Evolutionary conservation across 2,797 vertebrate species (phyloP), one percentile per base, ranked within the genome.

Genomic region (Astyanax mexicanus): DNA sequence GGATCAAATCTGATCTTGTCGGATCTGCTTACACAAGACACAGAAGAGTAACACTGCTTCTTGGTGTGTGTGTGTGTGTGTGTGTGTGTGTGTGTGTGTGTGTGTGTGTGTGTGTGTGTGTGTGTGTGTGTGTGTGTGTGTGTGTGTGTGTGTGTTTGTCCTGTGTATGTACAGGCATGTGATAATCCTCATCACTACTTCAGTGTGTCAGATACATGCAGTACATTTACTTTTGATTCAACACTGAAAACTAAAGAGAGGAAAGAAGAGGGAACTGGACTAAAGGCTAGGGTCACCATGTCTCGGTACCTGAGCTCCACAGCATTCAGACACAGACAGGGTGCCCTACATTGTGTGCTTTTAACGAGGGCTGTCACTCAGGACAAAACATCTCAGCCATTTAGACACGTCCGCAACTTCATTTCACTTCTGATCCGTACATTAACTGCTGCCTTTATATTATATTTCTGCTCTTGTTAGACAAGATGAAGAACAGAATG

Each of bases 1-100:
- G 83, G 84, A 87, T 90, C 88, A 92, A 94, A 93, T 94, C 93
- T 92, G 90, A 93, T 92, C 90, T 80, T 72, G 88, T 78, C 79
- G 86, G 91, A 92, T 94, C 92, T 90, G 84, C 90, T 94, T 92
- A 89, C 92, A 88, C 29, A 65, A 66, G 45, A 52, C 62, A 69
- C 60, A 55, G 69, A 57, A 49, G n/a, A 27, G 42, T 29, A 37
- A 70, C 47, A 72, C 78, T 67, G 35, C 54, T 74, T 79, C 25
- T 17, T 47, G 71, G 40, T 32, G 9, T 29, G 19, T 27, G 40
- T 45, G 21, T 76, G 42, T 62, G 23, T 62, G 42, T 64, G n/a
- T n/a, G 10, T 51, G 44, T 29, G 23, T 35, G 9, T 29, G 19
- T 27, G 40, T 45, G 21, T 76, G 42, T 62, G 23, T 62, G 42